Evolutionary conservation across 2,113 vertebrate species (phyloP), one percentile per base, ranked within the genome.

Genomic region (Chascanopsetta lugubris): DNA sequence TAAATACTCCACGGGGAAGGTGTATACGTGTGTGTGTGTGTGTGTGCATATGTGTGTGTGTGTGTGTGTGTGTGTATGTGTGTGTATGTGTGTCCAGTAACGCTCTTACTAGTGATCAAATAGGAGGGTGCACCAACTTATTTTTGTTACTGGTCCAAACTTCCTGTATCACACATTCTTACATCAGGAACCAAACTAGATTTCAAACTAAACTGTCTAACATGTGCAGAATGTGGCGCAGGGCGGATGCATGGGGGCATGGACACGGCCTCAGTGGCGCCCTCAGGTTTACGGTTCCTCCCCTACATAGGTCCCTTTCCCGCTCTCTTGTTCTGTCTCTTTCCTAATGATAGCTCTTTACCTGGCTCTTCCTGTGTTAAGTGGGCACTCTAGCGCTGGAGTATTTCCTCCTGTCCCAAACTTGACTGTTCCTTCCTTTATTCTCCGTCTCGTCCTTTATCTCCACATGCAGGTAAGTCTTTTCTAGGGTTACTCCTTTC

Each of bases 1-100:
- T 68, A 76, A 79, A 61, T 32, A 45, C 83, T 76, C 89, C 65
- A 66, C 84, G 21, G 86, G 86, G 79, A 75, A 70, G 68, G 36
- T 50, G 60, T 69, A 64, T 69, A 34, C 3, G 47, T 45, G 25
- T 38, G 65, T 18, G 70, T 61, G 38, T 60, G 45, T 79, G 34
- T 73, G 12, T 8, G 40, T 0, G 4, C 61, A 69, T 72, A 10
- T 22, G 22, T 47, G 1, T 45, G 46, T 47, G 17, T 38, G 42
- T n/a, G 55, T 27, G 40, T 29, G 24, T 32, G 24, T 51, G 29
- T 22, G 21, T 36, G 38, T 24, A 58, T 61, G 3, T 4, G 4
- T 38, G 34, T 38, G 12, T 15, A 13, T 15, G 13, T 38, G 4
- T 38, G 12, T 42, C 8, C 40, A n/a, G n/a, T n/a, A n/a, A n/a